Base-by-base conservation (phyloP, 2,113 vertebrate genomes). In the Balaenoptera acutorostrata region DNA sequence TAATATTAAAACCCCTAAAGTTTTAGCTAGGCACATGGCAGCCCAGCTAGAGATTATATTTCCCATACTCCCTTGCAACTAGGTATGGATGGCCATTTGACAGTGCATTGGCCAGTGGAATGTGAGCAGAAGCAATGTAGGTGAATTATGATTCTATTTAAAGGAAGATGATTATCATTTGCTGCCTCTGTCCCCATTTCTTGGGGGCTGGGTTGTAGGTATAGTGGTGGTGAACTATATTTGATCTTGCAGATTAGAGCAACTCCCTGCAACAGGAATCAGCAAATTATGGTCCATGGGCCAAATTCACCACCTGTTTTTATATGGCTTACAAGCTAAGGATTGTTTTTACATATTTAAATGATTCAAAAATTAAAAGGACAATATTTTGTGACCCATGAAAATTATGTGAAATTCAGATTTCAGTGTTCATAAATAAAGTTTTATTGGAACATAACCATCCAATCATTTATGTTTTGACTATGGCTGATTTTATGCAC, bases 341-440 rank as follows among this genome's bases (percentile, higher is more conserved):
- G 66, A 78, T 81, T 15, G 2, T 63, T 96, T 91, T 39, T 55
- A 71, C 12, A 80, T 94, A 55, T 78, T 57, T 93, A 95, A 93
- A 9, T 69, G 33, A 12, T 87, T 87, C 27, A 44, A 93, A 81
- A 90, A 29, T 68, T 75, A 74, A 80, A 89, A 69, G 13, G 18
- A 68, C 2, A 77, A 20, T 59, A 88, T 55, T 66, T 96, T 64
- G n/a, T 81, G 72, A 93, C 68, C 12, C 29, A 64, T 46, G 36
- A 93, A 95, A 87, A 80, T 87, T 29, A 94, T 63, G 21, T 44
- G 11, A 94, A 84, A 63, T 94, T 80, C 41, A 90, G 46, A 92
- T 69, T 86, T 88, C 57, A 41, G 8, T 87, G 74, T 90, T 49
- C 18, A 68, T 80, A 74, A 86, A 86, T 90, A 90, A 92, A 71